phyloP scores from a whole-genome alignment of 2,888 invertebrate species.

The Aphodius sticticus region DNA sequence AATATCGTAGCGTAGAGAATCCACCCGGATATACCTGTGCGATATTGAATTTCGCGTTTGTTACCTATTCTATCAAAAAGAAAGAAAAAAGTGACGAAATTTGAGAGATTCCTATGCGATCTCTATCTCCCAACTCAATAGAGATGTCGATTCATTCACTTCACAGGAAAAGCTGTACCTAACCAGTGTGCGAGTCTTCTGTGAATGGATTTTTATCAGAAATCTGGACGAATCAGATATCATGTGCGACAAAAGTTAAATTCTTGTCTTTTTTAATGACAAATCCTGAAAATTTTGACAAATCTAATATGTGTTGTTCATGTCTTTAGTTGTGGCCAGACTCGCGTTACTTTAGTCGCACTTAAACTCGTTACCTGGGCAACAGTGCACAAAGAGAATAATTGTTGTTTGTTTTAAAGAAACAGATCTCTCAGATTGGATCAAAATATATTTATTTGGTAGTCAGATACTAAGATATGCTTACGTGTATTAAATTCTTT shows the following conservation, averaged over 20 bases:
- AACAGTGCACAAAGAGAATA: no score
- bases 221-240: not conserved
- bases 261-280: no score
- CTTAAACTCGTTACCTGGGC: no score
- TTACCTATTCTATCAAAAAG: not conserved
- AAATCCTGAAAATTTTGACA: no score
- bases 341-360: no score
- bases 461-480: no score
- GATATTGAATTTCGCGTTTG: slow-evolving; percentile 4
- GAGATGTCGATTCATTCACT: not conserved
- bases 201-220: not conserved
- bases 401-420: no score
- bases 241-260: not conserved
- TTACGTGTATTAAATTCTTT: no score
- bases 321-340: no score
- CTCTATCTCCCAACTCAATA: not conserved
- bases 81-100: not conserved
- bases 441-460: no score
- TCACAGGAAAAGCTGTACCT: not conserved
- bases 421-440: no score
- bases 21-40: slow-evolving; percentile 9
- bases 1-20: not conserved
- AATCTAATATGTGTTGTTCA: no score
- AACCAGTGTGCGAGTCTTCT: not conserved
- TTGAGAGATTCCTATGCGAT: not conserved